Base-by-base conservation (phyloP, 2,113 vertebrate species). In the Pavo muticus region DNA sequence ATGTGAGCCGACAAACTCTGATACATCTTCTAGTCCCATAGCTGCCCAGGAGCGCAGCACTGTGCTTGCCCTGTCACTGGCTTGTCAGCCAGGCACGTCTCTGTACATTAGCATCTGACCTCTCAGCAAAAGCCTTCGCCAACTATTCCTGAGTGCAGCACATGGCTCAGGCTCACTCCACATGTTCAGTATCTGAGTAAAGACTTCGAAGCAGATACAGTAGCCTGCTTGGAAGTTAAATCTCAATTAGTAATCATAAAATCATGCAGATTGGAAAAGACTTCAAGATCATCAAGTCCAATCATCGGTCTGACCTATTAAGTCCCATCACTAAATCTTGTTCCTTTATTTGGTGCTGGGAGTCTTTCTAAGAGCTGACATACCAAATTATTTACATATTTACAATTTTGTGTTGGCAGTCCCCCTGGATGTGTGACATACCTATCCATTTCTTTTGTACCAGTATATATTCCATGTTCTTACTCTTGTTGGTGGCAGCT, bases 151-250 rank as follows among this genome's bases (percentile, higher is more conserved):
- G 44, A 48, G 54, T 3, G 6, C 39, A 72, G 30, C 7, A 4
- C 0, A 24, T 9, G 29, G 42, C 39, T 29, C 83, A 60, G 27
- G 2, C 0, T 0, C 37, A 24, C 24, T 79, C 57, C 5, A 2
- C 14, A 11, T 3, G 4, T 6, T 82, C 21, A 15, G 5, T 11
- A 4, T 29, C 45, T 20, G 39, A 7, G 16, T 4, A 24, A 83
- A 72, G 11, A n/a, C 40, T 70, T 54, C 24, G 45, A 65, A 23
- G 4, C 39, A 21, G 7, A 42, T 42, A 47, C n/a, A 21, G 9
- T 27, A 47, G 29, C 12, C 24, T 11, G 11, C 14, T 15, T 60
- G 15, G 45, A 88, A 60, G 30, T 23, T 16, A 83, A 81, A 39
- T 1, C 32, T 12, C 11, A 61, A 35, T 59, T 59, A 64, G 14